A percentile compares a stretch with the other conserved stretches of the same genome.
Evolutionary conservation across 2,888 invertebrate species (phyloP).

Genomic region (Eupelmus urozonus): DNA sequence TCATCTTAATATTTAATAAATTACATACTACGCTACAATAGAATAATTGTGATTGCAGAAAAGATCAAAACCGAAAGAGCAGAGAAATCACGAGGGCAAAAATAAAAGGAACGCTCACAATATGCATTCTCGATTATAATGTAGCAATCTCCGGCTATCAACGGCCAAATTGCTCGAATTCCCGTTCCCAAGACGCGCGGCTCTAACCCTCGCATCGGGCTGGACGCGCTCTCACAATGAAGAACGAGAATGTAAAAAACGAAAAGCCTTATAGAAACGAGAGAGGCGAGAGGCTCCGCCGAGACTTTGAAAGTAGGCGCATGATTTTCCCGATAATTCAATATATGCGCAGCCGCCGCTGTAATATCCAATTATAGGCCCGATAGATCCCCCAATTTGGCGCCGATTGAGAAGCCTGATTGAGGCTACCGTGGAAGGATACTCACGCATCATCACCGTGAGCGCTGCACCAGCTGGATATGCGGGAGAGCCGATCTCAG

Average conservation of each 20-base stretch:
- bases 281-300: background rate
- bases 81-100: background rate
- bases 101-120: background rate
- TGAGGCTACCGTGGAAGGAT: slow-evolving; percentile 64
- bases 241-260: background rate
- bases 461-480: too few relatives aligned
- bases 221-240: background rate
- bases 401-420: slow-evolving; percentile 67
- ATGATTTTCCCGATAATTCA: slow-evolving; percentile 68
- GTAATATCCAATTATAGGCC: slow-evolving; percentile 73
- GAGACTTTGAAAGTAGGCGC: slow-evolving; percentile 47
- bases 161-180: slow-evolving; percentile 50
- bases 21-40: too few relatives aligned
- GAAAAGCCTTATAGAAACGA: background rate
- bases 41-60: too few relatives aligned
- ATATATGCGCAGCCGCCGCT: slow-evolving; percentile 63
- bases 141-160: slow-evolving; percentile 37
- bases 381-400: slow-evolving; percentile 72
- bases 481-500: too few relatives aligned
- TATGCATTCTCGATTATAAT: slow-evolving; percentile 47
- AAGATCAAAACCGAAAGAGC: too few relatives aligned
- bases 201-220: background rate
- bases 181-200: slow-evolving; percentile 42
- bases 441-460: slow-evolving; percentile 24
- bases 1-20: too few relatives aligned